Base-by-base conservation (phyloP, 2,888 invertebrate species). In the Dione juno region DNA sequence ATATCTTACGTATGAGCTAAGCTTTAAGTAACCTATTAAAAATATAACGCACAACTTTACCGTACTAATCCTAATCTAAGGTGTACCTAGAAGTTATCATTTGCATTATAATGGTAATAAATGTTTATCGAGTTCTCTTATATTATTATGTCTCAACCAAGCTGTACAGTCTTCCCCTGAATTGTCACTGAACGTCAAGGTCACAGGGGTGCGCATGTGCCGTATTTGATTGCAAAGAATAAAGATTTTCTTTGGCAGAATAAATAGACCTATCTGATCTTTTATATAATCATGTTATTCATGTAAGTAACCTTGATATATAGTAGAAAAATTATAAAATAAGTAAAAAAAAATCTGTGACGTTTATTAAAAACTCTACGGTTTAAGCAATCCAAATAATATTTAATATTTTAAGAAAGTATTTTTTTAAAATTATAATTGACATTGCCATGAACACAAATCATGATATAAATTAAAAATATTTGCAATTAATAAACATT, bases 141-240 rank as follows among this genome's bases (percentile, higher is more conserved):
- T 37, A 50, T 50, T 41, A 40, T 41, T 37, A 19, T 28, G 41
- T 53, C 41, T 14, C 19, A 54, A 68, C 48, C 64, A 66, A 72
- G 68, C 45, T 41, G 67, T 66, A 71, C 54, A 71, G 52, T 73
- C 71, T 70, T 67, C 76, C 76, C 76, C 72, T 65, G 79, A 82
- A 80, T 81, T 85, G 82, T 84, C 83, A 85, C 82, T 81, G 82
- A 78, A 80, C 81, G 77, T 85, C 89, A 91, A 90, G 90, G 90
- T 86, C 88, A 88, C 77, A 76, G 79, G 80, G 81, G 79, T 82
- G 89, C 90, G 90, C 89, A 90, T 90, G 90, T 89, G 89, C 89
- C 82, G 83, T 83, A 80, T 80, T 85, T 81, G 80, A 78, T 85
- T 80, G 82, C 85, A 86, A 86, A 86, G 85, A 87, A 86, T 88